Conservation (phyloP, 2,888 invertebrate genomes). For the Micropterix aruncella region DNA sequence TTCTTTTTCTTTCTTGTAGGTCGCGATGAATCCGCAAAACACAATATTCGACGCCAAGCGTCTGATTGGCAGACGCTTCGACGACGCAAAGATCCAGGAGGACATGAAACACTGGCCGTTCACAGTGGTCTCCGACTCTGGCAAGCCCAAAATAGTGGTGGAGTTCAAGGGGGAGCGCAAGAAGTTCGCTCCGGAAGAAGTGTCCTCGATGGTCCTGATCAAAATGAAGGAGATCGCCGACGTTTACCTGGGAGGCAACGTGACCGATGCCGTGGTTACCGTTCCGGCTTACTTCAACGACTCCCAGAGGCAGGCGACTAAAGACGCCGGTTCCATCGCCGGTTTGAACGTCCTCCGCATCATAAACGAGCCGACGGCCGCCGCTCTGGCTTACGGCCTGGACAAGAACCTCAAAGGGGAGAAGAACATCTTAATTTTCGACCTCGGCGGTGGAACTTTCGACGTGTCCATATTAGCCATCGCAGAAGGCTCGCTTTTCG, state of each 20-base stretch:
- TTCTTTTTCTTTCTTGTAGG: conserved; percentile 35
- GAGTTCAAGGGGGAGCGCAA: conserved; percentile 63
- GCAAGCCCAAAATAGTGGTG: conserved; percentile 61
- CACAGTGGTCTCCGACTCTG: conserved; percentile 46
- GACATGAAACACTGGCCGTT: conserved; percentile 85
- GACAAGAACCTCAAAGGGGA: conserved; percentile 63
- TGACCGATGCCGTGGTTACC: conserved; percentile 67
- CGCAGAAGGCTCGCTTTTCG: conserved; percentile 71
- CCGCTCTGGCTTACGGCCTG: conserved; percentile 73
- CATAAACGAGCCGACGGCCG: conserved; percentile 84
- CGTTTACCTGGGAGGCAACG: conserved; percentile 55
- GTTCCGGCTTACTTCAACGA: conserved; percentile 79
- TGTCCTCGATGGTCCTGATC: conserved; percentile 70
- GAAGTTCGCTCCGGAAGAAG: conserved; percentile 68
- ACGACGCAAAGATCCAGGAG: conserved; percentile 62
- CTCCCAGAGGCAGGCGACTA: conserved; percentile 72
- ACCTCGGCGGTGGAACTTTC: conserved; percentile 79
- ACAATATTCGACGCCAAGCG: conserved; percentile 76
- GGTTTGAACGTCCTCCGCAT: conserved; percentile 80
- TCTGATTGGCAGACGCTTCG: conserved; percentile 67
- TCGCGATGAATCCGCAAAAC: conserved; percentile 67
- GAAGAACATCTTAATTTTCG: conserved; percentile 61
- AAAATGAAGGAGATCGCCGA: conserved; percentile 78
- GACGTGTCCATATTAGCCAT: conserved; percentile 86
- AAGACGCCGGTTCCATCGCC: conserved; percentile 77